Evolutionary conservation across 92 coral and sea anemone genomes (phyloP), one percentile per base, ranked within the genome.

Genomic region (Bergia sp.): DNA sequence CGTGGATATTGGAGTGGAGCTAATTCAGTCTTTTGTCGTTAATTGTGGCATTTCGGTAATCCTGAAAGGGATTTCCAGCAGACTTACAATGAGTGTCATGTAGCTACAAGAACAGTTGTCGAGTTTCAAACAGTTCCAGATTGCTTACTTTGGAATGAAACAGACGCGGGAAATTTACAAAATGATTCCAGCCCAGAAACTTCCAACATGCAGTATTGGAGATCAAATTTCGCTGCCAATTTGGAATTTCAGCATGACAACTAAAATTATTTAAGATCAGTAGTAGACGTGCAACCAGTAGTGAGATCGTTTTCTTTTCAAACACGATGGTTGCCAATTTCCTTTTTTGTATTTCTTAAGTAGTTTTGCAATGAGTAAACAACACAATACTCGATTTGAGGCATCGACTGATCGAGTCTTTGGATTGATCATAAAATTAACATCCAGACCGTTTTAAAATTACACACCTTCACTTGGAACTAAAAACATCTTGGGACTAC

Each of bases 151-250:
- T 6, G 61, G 81, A 77, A 53, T 67, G 86, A 82, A 44, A 82
- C 44, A 9, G 49, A 82, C 86, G 86, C 61, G 86, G 40, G 37
- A 82, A 66, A 67, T 67, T 20, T 20, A 50, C 53, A 36, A 36
- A 4, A 13, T 72, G 20, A 20, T 3, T 65, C 47, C 44, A 37
- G 8, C 66, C 57, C n/a, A 79, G 40, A 44, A 79, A 6, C 7
- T 69, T 37, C 21, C 12, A 43, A 44, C 50, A 36, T 40, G 86
- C 75, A 38, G 21, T 36, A 39, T 64, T 82, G 7, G 38, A 47
- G 78, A 84, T 84, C 79, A 21, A 49, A 69, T 84, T 84, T 71
- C 87, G 39, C 74, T 37, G 55, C 57, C 57, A 82, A 7, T 41
- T 65, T n/a, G 42, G 79, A 45, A 84, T n/a, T 71, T 84, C 21